Base-by-base conservation (phyloP, 1,140 invertebrate genomes). In the Drosophila parvula region DNA sequence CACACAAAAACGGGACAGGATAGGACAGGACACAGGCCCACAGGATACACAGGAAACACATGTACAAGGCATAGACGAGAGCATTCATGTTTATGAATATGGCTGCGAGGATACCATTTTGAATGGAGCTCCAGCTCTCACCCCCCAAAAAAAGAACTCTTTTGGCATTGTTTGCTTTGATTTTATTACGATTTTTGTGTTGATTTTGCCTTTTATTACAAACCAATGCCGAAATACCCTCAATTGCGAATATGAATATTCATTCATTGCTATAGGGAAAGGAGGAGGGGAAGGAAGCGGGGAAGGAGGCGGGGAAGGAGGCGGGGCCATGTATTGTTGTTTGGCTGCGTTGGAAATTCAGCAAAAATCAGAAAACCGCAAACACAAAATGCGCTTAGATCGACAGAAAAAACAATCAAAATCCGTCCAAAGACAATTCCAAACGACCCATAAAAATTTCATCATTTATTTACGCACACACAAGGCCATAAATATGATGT, bases 131-230 rank as follows among this genome's bases (percentile, higher is more conserved):
- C 14, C 38, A 5, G 22, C 22, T 1, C 14, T 30, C 3, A 36
- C 45, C 12, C 27, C 27, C 40, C 16, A 14, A 12, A 22, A 22
- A 9, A 55, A 55, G 27, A 55, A 22, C 32, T 38, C 51, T 83
- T 59, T 60, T 41, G 58, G 62, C 73, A 86, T 86, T 86, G 75
- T 86, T 86, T 86, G 83, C 79, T 86, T 86, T 86, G 82, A 86
- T 86, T 86, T 86, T 88, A 86, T 86, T 86, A 86, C 79, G 75
- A 82, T 86, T 86, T 86, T 88, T 86, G 83, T 86, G 82, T 86
- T 86, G 83, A 86, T 86, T 86, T 86, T 86, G 83, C 83, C 79
- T 88, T 86, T 86, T 86, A 88, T 86, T 86, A 77, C 76, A 88
- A 88, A 82, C 81, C 79, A 82, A 88, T 85, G 79, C 65, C 34